Evolutionary conservation across 2,113 vertebrate species (phyloP).

Genomic region (Phrynosoma blainvillii): DNA sequence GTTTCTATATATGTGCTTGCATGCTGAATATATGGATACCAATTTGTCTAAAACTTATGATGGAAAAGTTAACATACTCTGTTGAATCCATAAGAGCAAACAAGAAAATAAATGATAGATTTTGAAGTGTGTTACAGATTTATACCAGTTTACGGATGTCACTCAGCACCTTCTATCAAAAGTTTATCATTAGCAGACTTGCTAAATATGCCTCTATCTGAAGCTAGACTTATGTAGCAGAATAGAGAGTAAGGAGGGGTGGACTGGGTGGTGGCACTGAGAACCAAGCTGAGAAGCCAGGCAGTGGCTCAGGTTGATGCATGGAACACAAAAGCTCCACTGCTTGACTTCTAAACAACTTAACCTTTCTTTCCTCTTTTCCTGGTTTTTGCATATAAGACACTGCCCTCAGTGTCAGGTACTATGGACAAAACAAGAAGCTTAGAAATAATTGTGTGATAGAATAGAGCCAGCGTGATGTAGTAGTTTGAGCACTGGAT

Average conservation of each 20-base stretch:
- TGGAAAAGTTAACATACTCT: too few species aligned
- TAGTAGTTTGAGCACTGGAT: too few species aligned
- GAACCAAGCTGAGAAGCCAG: background rate
- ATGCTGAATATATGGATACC: too few species aligned
- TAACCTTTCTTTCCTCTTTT: background rate
- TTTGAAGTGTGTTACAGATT: background rate
- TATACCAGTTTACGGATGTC: background rate
- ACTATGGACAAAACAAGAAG: background rate
- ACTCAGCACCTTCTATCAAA: background rate
- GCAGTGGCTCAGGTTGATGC: background rate
- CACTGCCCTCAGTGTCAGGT: background rate
- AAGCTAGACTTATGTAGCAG: background rate
- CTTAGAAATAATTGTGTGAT: conserved; percentile 5
- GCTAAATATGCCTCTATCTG: background rate
- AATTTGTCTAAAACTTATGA: too few species aligned
- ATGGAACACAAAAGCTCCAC: background rate
- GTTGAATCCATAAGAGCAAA: too few species aligned
- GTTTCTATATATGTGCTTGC: too few species aligned
- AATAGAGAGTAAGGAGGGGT: background rate
- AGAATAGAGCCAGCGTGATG: too few species aligned
- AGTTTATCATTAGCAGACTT: background rate
- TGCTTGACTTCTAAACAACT: background rate
- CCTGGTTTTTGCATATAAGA: background rate
- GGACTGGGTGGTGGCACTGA: background rate
- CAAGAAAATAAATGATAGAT: too few species aligned